Evolutionary conservation across 2,113 vertebrate genomes (phyloP).

Genomic region (Willisornis vidua): DNA sequence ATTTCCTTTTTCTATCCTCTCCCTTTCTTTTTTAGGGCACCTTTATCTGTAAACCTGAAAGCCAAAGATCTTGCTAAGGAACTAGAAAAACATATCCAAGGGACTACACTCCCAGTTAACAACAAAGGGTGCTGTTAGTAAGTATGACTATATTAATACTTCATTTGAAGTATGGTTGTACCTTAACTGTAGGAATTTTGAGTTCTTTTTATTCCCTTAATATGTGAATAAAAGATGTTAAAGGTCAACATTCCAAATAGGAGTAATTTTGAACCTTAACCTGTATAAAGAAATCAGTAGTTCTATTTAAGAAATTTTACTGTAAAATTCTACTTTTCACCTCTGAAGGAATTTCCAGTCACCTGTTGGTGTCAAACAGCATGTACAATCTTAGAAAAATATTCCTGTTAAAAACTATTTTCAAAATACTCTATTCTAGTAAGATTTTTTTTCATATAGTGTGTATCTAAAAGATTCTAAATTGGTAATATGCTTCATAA

Average conservation of each 20-base stretch:
- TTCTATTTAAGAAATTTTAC: background rate
- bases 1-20: background rate
- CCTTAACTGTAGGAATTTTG: background rate
- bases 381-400: background rate
- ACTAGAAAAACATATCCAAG: slow-evolving; percentile 79
- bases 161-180: background rate
- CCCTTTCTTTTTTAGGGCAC: slow-evolving; percentile 68
- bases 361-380: background rate
- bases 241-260: background rate
- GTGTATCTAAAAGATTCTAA: background rate
- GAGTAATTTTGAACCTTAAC: background rate
- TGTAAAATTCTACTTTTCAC: background rate
- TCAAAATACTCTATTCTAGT: background rate
- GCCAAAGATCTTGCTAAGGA: slow-evolving; percentile 79
- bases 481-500: background rate
- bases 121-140: slow-evolving; percentile 90
- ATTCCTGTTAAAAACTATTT: background rate
- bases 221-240: background rate
- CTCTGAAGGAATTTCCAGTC: background rate
- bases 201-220: background rate
- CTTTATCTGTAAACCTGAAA: slow-evolving; percentile 81
- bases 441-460: background rate
- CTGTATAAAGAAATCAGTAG: background rate
- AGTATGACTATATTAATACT: slow-evolving; percentile 18
- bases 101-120: slow-evolving; percentile 77